Conservation (phyloP, 2,888 invertebrate genomes). For the Unio pictorum region DNA sequence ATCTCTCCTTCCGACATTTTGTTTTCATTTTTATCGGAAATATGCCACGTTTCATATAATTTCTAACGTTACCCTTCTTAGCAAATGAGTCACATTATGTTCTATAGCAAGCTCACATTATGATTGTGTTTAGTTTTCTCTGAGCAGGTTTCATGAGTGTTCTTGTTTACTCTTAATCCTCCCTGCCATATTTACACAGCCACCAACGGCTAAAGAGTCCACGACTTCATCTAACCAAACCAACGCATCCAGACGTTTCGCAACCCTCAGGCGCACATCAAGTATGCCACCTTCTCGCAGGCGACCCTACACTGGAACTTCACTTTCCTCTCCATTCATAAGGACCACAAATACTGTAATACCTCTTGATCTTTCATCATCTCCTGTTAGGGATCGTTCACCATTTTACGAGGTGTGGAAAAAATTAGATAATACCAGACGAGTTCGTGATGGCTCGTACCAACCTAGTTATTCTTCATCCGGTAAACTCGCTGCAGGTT, state of each 20-base stretch:
- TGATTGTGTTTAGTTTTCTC: too few relatives aligned
- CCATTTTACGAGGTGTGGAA: slow-evolving; percentile 21
- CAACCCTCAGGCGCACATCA: background rate
- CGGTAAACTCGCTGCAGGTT: background rate
- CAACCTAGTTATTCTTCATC: slow-evolving; percentile 22
- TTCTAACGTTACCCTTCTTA: too few relatives aligned
- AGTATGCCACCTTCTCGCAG: background rate
- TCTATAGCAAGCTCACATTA: too few relatives aligned
- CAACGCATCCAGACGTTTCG: slow-evolving; percentile 6
- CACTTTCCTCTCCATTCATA: slow-evolving; percentile 11
- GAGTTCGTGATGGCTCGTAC: slow-evolving; percentile 17
- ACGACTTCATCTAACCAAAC: background rate
- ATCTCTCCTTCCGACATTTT: too few relatives aligned
- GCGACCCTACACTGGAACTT: slow-evolving; percentile 15
- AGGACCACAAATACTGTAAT: slow-evolving; percentile 13
- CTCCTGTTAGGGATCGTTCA: slow-evolving; percentile 1
- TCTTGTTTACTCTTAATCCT: background rate
- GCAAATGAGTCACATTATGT: too few relatives aligned
- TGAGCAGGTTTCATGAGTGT: too few relatives aligned
- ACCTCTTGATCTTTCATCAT: slow-evolving; percentile 8
- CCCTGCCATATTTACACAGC: slow-evolving; percentile 8
- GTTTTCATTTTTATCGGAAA: too few relatives aligned
- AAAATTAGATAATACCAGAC: slow-evolving; percentile 13
- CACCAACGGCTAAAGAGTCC: slow-evolving; percentile 4
- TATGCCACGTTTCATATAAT: too few relatives aligned